These are phyloP conservation scores for Meta bourneti DNA, from an alignment of 2,888 invertebrate species.

Conservation along the genomic window DNA sequence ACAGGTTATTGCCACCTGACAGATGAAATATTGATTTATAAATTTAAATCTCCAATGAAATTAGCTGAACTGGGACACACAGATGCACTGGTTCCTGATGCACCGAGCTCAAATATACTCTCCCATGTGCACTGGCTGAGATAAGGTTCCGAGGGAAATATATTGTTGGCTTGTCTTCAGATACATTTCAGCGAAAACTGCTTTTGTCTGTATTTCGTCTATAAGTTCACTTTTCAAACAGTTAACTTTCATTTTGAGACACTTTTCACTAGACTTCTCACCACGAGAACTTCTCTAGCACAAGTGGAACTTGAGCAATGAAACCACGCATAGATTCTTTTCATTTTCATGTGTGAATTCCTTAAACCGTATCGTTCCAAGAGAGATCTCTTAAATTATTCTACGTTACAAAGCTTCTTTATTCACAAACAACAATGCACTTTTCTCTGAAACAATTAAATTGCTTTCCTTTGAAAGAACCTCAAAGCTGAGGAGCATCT, in stretches of 20 bases:
- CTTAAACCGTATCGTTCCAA: too few relatives aligned
- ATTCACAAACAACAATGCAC: too few relatives aligned
- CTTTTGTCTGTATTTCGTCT: background rate
- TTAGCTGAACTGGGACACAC: background rate
- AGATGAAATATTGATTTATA: background rate
- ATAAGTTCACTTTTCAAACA: background rate
- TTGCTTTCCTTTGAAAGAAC: too few relatives aligned
- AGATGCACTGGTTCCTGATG: background rate
- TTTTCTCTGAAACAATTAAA: too few relatives aligned
- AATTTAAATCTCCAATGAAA: background rate
- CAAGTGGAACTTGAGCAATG: too few relatives aligned
- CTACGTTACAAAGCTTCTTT: too few relatives aligned
- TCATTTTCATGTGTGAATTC: too few relatives aligned
- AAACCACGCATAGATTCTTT: too few relatives aligned
- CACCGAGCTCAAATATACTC: too few relatives aligned
- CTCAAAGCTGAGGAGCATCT: too few relatives aligned
- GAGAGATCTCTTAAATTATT: too few relatives aligned
- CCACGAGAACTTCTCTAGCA: too few relatives aligned
- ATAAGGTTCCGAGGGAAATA: background rate
- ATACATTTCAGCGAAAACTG: background rate
- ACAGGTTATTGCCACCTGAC: conserved; percentile 49
- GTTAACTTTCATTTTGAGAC: background rate
- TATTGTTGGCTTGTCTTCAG: background rate
- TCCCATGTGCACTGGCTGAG: background rate
- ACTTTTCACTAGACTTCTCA: background rate